These are phyloP conservation scores for Drosophila seclusa DNA, from an alignment of 2,888 invertebrate genomes.

Conservation along the genomic window DNA sequence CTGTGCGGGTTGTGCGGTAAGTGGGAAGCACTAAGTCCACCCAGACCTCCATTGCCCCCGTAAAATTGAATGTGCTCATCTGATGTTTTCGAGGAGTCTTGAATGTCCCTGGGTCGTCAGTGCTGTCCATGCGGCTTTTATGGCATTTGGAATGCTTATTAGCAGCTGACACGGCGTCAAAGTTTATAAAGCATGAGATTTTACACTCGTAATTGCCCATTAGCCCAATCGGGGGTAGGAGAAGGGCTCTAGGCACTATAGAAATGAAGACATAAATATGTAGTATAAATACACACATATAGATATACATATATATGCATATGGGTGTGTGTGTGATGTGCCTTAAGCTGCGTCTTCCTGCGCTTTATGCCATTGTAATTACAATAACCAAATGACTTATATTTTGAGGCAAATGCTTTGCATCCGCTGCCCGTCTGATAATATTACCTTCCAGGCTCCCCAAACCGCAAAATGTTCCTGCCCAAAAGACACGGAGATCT, in stretches of 20 bases:
- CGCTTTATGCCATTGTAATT: constrained; percentile 70
- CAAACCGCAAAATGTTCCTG: not conserved
- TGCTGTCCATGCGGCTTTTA: constrained; percentile 67
- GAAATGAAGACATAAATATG: constrained; percentile 3
- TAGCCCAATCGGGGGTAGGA: constrained; percentile 37
- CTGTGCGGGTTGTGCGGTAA: constrained; percentile 47
- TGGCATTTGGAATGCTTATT: constrained; percentile 71
- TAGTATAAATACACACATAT: not conserved
- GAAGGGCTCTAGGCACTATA: constrained; percentile 5
- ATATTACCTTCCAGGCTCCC: constrained; percentile 44
- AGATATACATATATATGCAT: not conserved
- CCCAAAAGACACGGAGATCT: not conserved
- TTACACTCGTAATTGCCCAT: constrained; percentile 77
- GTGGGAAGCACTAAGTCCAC: constrained; percentile 9
- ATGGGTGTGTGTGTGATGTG: constrained; percentile 22
- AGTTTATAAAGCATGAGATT: constrained; percentile 72
- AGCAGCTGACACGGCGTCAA: constrained; percentile 78
- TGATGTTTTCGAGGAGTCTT: constrained; percentile 30
- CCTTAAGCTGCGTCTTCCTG: constrained; percentile 59
- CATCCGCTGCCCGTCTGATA: constrained; percentile 67
- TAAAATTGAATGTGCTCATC: constrained; percentile 24
- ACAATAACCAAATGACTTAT: constrained; percentile 78
- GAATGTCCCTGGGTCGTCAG: constrained; percentile 26
- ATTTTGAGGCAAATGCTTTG: constrained; percentile 55
- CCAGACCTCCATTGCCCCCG: not conserved